Conservation (phyloP, 2,888 invertebrate genomes). For the Drosophila sordidapex region DNA sequence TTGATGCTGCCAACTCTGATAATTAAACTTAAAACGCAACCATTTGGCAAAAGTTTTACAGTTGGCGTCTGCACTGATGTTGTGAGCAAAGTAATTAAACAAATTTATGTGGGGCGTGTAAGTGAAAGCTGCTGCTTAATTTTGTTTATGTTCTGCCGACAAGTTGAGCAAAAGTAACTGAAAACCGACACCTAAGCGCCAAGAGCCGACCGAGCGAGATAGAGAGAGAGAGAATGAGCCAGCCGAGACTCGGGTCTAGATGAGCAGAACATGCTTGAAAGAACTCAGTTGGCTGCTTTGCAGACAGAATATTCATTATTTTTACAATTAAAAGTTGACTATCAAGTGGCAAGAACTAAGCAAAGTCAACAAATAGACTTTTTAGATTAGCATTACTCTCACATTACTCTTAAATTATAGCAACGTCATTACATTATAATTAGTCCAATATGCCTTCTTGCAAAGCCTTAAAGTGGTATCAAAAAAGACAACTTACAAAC, state of each 20-base stretch:
- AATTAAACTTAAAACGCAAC: conserved; percentile 62
- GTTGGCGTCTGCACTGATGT: conserved; percentile 51
- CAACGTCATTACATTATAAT: neutral
- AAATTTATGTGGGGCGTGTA: conserved; percentile 58
- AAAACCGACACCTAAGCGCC: conserved; percentile 24
- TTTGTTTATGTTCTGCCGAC: conserved; percentile 50
- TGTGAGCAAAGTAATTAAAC: conserved; percentile 59
- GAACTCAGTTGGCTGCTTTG: conserved; percentile 26
- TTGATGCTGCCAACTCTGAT: conserved; percentile 22
- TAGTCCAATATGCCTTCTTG: neutral
- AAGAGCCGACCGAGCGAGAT: neutral
- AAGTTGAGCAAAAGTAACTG: conserved; percentile 38
- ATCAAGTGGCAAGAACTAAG: neutral
- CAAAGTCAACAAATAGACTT: neutral
- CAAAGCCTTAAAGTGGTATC: too few relatives aligned
- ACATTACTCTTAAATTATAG: neutral
- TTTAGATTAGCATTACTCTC: neutral
- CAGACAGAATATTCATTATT: conserved; percentile 16
- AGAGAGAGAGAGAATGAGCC: neutral
- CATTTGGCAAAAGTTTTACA: conserved; percentile 59
- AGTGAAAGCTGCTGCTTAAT: conserved; percentile 58
- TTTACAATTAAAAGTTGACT: neutral
- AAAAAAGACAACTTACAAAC: neutral
- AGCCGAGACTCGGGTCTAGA: neutral
- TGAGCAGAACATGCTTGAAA: conserved; percentile 19